Base-by-base conservation (phyloP, 1,140 invertebrate genomes). In the Aphidius gifuensis region DNA sequence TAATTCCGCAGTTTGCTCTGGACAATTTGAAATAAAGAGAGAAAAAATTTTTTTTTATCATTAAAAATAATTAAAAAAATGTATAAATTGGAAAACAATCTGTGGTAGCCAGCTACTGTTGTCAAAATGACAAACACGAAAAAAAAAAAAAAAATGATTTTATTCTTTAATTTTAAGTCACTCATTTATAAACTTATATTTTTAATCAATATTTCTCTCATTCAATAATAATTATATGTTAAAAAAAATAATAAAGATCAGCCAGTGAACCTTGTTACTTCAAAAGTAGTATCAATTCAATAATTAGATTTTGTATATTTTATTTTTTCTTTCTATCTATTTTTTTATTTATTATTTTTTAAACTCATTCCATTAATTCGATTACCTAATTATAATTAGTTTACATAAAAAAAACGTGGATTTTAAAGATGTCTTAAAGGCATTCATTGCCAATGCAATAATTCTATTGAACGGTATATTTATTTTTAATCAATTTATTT, bases 361-460 rank as follows among this genome's bases (percentile, higher is more conserved):
- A 46, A 39, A 58, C 9, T 46, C 44, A 58, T 58, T 58, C 44
- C 11, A 50, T 32, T 58, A 38, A 58, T 48, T 53, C 42, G 50
- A 60, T 60, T 45, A 54, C 44, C 50, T 61, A 47, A 61, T 43
- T 61, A 61, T 47, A 60, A 60, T 59, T 59, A 59, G 39, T 59
- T 49, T 59, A 59, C 51, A 61, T 61, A 47, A 61, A 11, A 38
- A 50, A 61, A 58, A 44, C 46, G 51, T 23, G 43, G 58, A 48
- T 32, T 50, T 49, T 38, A 53, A 44, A 60, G 51, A 55, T 61
- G 50, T 61, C 44, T 61, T 32, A 11, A 60, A 61, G 58, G 46
- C 38, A 9, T 9, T 59, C 2, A n/a, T n/a, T 9, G 11, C 21
- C 48, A 56, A 16, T 38, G 16, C 21, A 51, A 51, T 23, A 51